Base-by-base conservation (phyloP, 2,797 vertebrate genomes). In the Aphelocoma californica region DNA sequence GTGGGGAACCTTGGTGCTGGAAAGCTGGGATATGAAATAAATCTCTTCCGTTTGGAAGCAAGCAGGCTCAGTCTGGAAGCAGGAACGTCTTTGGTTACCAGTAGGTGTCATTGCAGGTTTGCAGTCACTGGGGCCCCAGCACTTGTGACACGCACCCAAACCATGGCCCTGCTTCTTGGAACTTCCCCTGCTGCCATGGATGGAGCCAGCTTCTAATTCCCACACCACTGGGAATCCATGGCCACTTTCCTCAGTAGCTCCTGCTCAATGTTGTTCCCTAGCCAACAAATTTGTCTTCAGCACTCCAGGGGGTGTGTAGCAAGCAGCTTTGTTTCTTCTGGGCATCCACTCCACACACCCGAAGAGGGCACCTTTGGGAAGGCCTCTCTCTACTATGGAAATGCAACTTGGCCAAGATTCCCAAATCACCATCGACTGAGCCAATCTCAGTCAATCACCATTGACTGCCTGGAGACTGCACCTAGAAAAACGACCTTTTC, bases 101-200 rank as follows among this genome's bases (percentile, higher is more conserved):
- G 96, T 85, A 97, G 96, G 81, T 97, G 96, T 97, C 96, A 97
- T 92, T n/a, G 75, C 92, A 96, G 96, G 81, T 94, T 96, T 94
- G 93, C 73, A 1, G 81, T 91, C 93, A 17, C 2, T 67, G 80
- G 34, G 50, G 32, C 23, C 42, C 13, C 58, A 66, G 64, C 24
- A 2, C 54, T 40, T 15, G 45, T 25, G 60, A 44, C 23, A 12
- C 1, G 38, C 36, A 36, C 31, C 51, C 69, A 58, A 47, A n/a
- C 40, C 47, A 2, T 1, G 47, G 14, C 47, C 28, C 12, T 25
- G n/a, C 78, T 50, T 3, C 88, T 66, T 42, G 54, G 38, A 57
- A 5, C 67, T 25, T 57, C 42, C 54, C 34, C 42, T 64, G 56
- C 47, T 90, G 51, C 60, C 10, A 1, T 4, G 48, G 61, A 21